Conservation (phyloP, 2,888 invertebrate species). For the Chirona hameri region DNA sequence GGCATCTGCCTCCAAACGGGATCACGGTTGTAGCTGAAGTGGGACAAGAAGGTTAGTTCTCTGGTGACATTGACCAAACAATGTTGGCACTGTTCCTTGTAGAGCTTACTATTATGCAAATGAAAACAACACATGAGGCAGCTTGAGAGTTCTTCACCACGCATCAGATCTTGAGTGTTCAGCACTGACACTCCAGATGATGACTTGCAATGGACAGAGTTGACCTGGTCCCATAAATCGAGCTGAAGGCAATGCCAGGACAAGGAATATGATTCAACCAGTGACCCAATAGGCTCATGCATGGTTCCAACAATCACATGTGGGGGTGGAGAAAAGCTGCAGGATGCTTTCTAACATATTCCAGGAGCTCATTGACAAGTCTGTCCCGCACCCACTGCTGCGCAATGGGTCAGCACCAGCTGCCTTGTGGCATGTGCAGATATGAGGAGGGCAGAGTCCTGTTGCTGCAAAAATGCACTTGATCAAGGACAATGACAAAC, state of each 20-base stretch:
- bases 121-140: constrained; percentile 82
- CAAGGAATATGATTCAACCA: constrained; percentile 94
- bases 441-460: constrained; percentile 87
- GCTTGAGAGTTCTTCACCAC: constrained; percentile 77
- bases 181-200: constrained; percentile 78
- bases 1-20: constrained; percentile 65
- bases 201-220: constrained; percentile 81
- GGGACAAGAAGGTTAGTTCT: constrained; percentile 70
- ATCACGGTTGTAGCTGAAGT: constrained; percentile 64
- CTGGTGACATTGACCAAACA: constrained; percentile 51
- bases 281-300: constrained; percentile 92
- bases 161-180: constrained; percentile 78
- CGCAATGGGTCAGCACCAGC: constrained; percentile 88
- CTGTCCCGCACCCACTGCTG: constrained; percentile 52
- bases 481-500: constrained; percentile 89
- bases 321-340: constrained; percentile 88
- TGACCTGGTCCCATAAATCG: constrained; percentile 88
- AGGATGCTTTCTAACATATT: constrained; percentile 97
- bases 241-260: constrained; percentile 89
- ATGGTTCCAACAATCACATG: constrained; percentile 89
- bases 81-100: constrained; percentile 65
- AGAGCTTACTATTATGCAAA: constrained; percentile 82
- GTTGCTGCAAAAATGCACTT: constrained; percentile 82
- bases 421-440: constrained; percentile 69
- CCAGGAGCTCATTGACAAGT: constrained; percentile 60